phyloP scores from a whole-genome alignment of 2,888 invertebrate genomes.

The Ennomos quercinarius region DNA sequence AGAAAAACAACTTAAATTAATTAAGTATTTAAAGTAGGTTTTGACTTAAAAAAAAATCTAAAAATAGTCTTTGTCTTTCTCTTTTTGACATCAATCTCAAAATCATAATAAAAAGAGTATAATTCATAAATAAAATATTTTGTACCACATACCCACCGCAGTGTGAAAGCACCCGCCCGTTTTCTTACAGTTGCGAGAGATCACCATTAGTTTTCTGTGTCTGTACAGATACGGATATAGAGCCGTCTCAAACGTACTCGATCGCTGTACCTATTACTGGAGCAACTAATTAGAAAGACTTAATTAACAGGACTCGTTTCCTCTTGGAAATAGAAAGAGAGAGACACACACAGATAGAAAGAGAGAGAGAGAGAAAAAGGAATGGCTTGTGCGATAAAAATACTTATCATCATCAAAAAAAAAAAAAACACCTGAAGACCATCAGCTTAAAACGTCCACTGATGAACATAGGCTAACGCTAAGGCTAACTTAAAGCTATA shows the following conservation, averaged over 20 bases:
- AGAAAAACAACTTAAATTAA: too few relatives aligned
- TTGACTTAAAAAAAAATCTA: too few relatives aligned
- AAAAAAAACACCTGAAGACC: too few relatives aligned
- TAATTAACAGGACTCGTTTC: slow-evolving; percentile 33
- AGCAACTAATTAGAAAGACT: slow-evolving; percentile 27
- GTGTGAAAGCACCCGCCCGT: slow-evolving; percentile 15
- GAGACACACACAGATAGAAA: too few relatives aligned
- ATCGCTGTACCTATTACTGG: slow-evolving; percentile 23
- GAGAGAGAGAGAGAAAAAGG: not conserved
- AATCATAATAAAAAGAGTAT: too few relatives aligned
- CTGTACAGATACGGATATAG: slow-evolving; percentile 7
- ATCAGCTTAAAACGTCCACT: too few relatives aligned
- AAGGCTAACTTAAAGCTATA: too few relatives aligned
- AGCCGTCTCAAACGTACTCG: slow-evolving; percentile 8
- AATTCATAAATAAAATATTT: not conserved
- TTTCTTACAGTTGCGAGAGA: slow-evolving; percentile 16
- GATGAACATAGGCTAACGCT: too few relatives aligned
- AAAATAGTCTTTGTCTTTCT: too few relatives aligned
- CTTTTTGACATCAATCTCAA: too few relatives aligned
- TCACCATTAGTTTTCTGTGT: slow-evolving; percentile 24
- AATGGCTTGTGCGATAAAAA: slow-evolving; percentile 1
- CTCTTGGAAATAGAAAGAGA: slow-evolving; percentile 1
- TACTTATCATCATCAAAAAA: not conserved
- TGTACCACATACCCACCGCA: not conserved
- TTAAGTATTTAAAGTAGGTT: too few relatives aligned